Percentiles rank a stretch among this genome's conserved stretches.
Evolutionary conservation across 1,140 invertebrate genomes (phyloP).

Genomic region (Apis mellifera): Amel_HAv3.1 CM009935.2:5785501-5786000

Average conservation of each 20-base stretch:
- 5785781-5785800: not conserved
- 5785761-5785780: not conserved
- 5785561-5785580: too few relatives aligned
- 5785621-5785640: slow-evolving; percentile 54
- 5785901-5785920: too few relatives aligned
- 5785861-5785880: slow-evolving; percentile 3
- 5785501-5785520: too few relatives aligned
- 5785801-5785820: not conserved
- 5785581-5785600: not conserved
- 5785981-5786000: too few relatives aligned
- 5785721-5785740: not conserved
- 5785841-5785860: not conserved
- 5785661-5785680: slow-evolving; percentile 48
- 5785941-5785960: too few relatives aligned
- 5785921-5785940: too few relatives aligned
- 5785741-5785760: not conserved
- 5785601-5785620: slow-evolving; percentile 49
- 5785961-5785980: too few relatives aligned
- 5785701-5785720: too few relatives aligned
- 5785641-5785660: slow-evolving; percentile 67
- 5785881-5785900: not conserved
- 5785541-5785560: slow-evolving; percentile 31
- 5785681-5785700: not conserved
- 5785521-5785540: slow-evolving; percentile 46
- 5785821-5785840: slow-evolving; percentile 24